phyloP scores from a whole-genome alignment of 2,888 invertebrate genomes.

The Pseudeuparius sepicola region DNA sequence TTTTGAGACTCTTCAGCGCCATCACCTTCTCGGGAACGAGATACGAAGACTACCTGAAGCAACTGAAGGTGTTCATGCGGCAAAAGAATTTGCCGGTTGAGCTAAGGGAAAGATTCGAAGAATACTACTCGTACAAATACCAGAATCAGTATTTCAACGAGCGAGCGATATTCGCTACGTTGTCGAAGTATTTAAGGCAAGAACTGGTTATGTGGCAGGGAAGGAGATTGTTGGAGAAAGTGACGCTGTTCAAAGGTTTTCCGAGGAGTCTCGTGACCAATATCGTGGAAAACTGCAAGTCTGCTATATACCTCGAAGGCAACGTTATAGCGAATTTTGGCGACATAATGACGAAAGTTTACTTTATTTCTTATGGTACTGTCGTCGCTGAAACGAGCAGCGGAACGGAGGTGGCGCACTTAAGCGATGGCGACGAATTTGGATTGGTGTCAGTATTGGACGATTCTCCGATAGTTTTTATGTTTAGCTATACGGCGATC shows the following conservation, averaged over 20 bases:
- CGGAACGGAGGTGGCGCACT: slow-evolving; percentile 43
- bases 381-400: slow-evolving; percentile 38
- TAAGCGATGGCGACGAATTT: slow-evolving; percentile 45
- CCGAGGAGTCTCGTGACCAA: slow-evolving; percentile 35
- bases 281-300: slow-evolving; percentile 36
- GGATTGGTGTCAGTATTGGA: no score
- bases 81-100: slow-evolving; percentile 46
- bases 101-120: slow-evolving; percentile 40
- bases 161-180: slow-evolving; percentile 29
- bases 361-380: slow-evolving; percentile 43
- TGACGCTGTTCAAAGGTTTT: slow-evolving; percentile 38
- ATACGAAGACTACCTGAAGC: neutral
- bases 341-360: slow-evolving; percentile 39
- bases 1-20: slow-evolving; percentile 1
- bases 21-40: neutral
- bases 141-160: slow-evolving; percentile 46
- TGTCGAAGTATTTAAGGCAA: slow-evolving; percentile 34
- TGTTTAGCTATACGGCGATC: slow-evolving; percentile 25
- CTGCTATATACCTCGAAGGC: slow-evolving; percentile 40
- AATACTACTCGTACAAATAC: slow-evolving; percentile 44
- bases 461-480: slow-evolving; percentile 21
- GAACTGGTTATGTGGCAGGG: slow-evolving; percentile 41
- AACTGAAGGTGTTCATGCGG: slow-evolving; percentile 35
- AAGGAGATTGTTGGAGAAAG: slow-evolving; percentile 40
- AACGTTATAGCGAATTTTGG: slow-evolving; percentile 26